Conservation (phyloP, 2,888 invertebrate species). For the Drosophila longiperda region DNA sequence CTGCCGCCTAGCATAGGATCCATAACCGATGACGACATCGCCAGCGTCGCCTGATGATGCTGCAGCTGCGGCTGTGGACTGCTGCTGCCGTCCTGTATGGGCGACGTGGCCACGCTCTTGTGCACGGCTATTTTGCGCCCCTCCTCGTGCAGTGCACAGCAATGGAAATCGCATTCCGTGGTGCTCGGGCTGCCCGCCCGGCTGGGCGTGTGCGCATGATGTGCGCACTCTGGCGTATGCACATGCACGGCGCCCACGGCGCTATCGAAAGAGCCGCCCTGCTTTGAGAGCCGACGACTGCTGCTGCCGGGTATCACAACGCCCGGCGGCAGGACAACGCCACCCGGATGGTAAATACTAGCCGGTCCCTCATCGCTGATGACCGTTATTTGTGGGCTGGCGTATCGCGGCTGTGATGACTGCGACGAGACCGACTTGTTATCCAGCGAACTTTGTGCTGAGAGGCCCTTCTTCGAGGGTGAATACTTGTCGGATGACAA, state of each 20-base stretch:
- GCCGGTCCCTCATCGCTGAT: conserved; percentile 95
- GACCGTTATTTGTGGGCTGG: conserved; percentile 95
- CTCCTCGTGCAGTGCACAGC: conserved; percentile 97
- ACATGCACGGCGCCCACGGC: conserved; percentile 89
- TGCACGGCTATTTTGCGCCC: conserved; percentile 96
- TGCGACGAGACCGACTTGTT: conserved; percentile 86
- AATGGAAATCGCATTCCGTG: conserved; percentile 97
- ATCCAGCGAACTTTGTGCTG: conserved; percentile 88
- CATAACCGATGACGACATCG: conserved; percentile 84
- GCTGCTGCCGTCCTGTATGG: conserved; percentile 92
- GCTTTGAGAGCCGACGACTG: conserved; percentile 86
- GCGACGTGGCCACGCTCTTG: conserved; percentile 96
- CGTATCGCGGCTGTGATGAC: conserved; percentile 85
- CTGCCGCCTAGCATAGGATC: conserved; percentile 85
- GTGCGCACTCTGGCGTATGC: conserved; percentile 93
- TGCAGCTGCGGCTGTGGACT: conserved; percentile 88
- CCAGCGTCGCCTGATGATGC: conserved; percentile 72
- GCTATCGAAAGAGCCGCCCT: conserved; percentile 89
- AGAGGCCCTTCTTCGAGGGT: conserved; percentile 86
- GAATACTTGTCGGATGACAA: conserved; percentile 85
- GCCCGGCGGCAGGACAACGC: conserved; percentile 81
- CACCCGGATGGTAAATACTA: conserved; percentile 85
- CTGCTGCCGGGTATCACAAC: conserved; percentile 81
- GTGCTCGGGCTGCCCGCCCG: conserved; percentile 88
- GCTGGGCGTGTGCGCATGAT: conserved; percentile 89